These are phyloP conservation scores for Idaea biselata DNA, from an alignment of 2,888 invertebrate genomes.

Conservation along the genomic window DNA sequence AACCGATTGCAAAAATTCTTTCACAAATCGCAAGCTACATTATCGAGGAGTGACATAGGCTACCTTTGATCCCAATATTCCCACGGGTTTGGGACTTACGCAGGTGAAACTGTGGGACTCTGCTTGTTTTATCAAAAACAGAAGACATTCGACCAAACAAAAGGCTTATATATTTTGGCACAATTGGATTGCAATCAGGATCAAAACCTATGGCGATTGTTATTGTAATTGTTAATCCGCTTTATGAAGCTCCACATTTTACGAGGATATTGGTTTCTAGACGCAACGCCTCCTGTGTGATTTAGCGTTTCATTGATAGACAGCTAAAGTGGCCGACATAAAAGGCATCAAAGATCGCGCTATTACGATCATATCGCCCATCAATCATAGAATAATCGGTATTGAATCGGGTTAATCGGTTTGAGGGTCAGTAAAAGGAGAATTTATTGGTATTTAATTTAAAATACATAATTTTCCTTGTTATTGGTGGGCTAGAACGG, in stretches of 20 bases:
- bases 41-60: no score
- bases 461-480: slow-evolving; percentile 14
- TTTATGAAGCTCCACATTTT: neutral
- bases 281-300: neutral
- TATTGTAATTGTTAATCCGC: neutral
- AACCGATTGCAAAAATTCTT: no score
- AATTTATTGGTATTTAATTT: neutral
- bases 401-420: slow-evolving; percentile 1
- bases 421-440: neutral
- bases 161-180: no score
- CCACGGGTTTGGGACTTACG: no score
- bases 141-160: no score
- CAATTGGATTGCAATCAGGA: no score
- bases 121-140: no score
- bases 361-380: neutral
- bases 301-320: neutral
- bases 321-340: neutral
- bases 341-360: neutral
- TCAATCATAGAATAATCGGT: neutral
- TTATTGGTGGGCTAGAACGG: slow-evolving; percentile 20
- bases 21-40: no score
- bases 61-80: no score
- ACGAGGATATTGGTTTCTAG: neutral
- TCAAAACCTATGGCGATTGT: no score
- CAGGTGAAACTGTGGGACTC: no score